Conservation (phyloP, 1,140 invertebrate species). For the Araneus ventricosus region DNA sequence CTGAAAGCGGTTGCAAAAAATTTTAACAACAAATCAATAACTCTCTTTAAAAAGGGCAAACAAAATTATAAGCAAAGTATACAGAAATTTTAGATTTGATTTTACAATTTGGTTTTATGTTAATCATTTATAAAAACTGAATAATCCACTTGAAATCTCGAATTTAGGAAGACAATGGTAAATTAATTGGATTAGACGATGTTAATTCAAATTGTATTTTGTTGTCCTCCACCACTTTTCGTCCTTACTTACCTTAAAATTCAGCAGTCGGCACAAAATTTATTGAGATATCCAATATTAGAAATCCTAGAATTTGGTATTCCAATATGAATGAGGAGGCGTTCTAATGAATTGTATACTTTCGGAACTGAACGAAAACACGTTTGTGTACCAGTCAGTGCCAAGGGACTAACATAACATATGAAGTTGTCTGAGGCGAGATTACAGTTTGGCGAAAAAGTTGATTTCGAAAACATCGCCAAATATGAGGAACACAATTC, state of each 20-base stretch:
- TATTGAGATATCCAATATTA: too few species aligned
- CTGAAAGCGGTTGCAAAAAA: too few species aligned
- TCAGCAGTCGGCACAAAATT: background rate
- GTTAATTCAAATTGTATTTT: too few species aligned
- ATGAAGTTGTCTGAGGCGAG: background rate
- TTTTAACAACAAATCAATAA: too few species aligned
- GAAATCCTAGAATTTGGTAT: background rate
- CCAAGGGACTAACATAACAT: conserved; percentile 45
- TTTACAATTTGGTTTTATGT: too few species aligned
- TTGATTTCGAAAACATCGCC: background rate
- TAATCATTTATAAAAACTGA: too few species aligned
- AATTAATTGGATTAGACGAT: too few species aligned
- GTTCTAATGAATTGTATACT: conserved; percentile 19
- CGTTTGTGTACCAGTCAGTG: conserved; percentile 42
- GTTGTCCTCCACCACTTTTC: background rate
- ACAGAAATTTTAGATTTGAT: too few species aligned
- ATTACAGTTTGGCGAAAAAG: background rate
- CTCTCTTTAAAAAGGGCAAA: too few species aligned
- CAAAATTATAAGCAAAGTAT: too few species aligned
- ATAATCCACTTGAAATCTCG: too few species aligned
- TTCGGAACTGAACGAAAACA: conserved; percentile 28
- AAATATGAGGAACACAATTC: background rate
- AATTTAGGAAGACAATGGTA: too few species aligned
- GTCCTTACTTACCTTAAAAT: background rate
- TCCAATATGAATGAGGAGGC: conserved; percentile 15